A percentile compares a stretch with the other conserved stretches of the same genome.
phyloP scores from a whole-genome alignment of 1,140 invertebrate species.

The Habropoda laboriosa region DNA sequence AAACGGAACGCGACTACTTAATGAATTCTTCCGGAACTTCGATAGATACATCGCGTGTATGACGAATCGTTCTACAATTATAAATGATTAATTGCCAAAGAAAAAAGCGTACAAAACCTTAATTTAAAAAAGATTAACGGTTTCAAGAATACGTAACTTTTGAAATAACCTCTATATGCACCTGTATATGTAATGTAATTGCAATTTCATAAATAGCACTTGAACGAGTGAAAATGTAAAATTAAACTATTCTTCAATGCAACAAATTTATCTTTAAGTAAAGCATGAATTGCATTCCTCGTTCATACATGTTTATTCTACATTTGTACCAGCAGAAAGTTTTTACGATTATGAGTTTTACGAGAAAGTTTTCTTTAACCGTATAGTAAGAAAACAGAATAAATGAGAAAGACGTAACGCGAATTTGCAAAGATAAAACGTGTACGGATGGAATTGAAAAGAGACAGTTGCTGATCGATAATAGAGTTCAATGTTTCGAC shows the following conservation, averaged over 20 bases:
- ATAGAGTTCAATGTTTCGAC: slow-evolving; percentile 39
- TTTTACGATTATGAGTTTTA: not conserved
- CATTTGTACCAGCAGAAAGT: not conserved
- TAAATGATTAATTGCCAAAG: not conserved
- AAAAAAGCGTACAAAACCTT: not conserved
- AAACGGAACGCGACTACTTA: slow-evolving; percentile 41
- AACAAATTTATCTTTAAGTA: not conserved
- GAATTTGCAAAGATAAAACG: not conserved
- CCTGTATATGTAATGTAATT: not conserved
- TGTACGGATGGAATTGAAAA: not conserved
- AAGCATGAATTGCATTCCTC: not conserved
- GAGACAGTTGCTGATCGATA: slow-evolving; percentile 15
- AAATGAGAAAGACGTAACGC: not conserved
- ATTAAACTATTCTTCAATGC: not conserved
- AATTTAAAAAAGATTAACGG: not conserved
- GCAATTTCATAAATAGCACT: not conserved
- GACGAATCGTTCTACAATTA: not conserved
- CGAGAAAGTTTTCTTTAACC: not conserved
- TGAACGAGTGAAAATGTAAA: not conserved
- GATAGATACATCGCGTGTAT: not conserved
- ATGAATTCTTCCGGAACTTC: slow-evolving; percentile 48
- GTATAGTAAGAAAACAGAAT: not conserved
- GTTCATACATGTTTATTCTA: not conserved
- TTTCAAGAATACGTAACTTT: not conserved
- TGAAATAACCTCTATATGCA: not conserved